Evolutionary conservation across 53 echinoderm and acorn worm species (phyloP), one percentile per base, ranked within the genome.

Genomic region (Stichopus horrens): DNA sequence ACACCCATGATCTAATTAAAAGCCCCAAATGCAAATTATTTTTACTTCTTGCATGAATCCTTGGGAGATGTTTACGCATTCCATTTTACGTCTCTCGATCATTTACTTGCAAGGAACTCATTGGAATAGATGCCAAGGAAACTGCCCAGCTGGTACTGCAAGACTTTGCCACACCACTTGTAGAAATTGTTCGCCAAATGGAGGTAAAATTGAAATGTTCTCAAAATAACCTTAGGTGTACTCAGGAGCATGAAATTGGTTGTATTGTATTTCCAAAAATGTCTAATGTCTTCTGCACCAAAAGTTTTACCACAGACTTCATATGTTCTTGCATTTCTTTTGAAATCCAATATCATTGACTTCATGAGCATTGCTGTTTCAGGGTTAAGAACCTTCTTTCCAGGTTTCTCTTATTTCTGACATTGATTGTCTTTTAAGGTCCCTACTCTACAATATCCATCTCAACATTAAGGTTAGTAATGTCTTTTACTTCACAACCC

Each of bases 81-180:
- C 0, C 37, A 37, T 75, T 75, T 75, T 51, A 16, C 75, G 5
- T 75, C n/a, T 37, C 21, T 75, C 13, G 9, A 18, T 75, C 5
- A 9, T 53, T 88, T 19, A 23, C 19, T 76, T 9, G 68, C 14
- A 79, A 98, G 98, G 98, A 96, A 58, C 89, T 98, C 52, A 93
- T 98, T 18, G 87, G 92, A 18, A 96, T 99, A 58, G 99, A 99
- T 94, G 91, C 94, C 92, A 99, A 90, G 51, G 96, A 95, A 23
- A 99, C 96, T 53, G 96, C 96, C 58, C 96, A 94, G 91, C 88
- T 99, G 22, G 94, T 99, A 20, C 82, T 99, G 71, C 91, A 89
- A 74, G 95, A 94, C 21, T 96, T 99, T 89, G 90, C 96, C 53
- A 90, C 92, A 19, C 94, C 99, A 0, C 76, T 96, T 20, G 91